These are phyloP conservation scores for Orthosia incerta DNA, from an alignment of 2,888 invertebrate species.

Conservation along the genomic window DNA sequence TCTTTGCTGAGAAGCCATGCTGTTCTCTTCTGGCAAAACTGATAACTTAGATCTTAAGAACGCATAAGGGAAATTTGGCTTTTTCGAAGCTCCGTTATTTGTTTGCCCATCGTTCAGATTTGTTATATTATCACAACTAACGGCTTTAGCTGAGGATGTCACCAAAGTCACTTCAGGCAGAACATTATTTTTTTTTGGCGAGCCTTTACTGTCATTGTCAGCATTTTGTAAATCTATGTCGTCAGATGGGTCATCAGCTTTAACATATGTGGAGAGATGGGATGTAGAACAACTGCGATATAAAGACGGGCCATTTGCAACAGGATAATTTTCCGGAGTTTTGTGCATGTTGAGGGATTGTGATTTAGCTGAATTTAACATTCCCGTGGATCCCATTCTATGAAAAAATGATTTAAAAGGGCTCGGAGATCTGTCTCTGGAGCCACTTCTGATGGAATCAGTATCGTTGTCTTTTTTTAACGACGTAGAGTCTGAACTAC, in stretches of 20 bases:
- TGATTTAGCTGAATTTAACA: slow-evolving; percentile 92
- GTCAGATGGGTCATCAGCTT: slow-evolving; percentile 95
- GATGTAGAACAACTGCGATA: slow-evolving; percentile 95
- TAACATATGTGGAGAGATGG: slow-evolving; percentile 94
- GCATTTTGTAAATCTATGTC: slow-evolving; percentile 92
- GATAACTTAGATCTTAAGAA: slow-evolving; percentile 94
- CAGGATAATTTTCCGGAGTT: slow-evolving; percentile 80
- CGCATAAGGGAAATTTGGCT: slow-evolving; percentile 94
- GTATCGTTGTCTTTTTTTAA: slow-evolving; percentile 86
- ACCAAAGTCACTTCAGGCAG: slow-evolving; percentile 83
- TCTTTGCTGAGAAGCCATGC: slow-evolving; percentile 89
- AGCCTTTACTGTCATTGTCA: slow-evolving; percentile 81
- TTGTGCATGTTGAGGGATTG: slow-evolving; percentile 85
- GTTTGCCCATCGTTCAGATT: slow-evolving; percentile 89
- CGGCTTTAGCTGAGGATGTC: slow-evolving; percentile 91
- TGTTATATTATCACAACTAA: slow-evolving; percentile 94
- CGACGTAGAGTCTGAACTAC: slow-evolving; percentile 87
- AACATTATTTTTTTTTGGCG: slow-evolving; percentile 80
- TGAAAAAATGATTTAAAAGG: slow-evolving; percentile 94
- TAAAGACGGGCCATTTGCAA: slow-evolving; percentile 89
- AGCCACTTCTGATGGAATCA: slow-evolving; percentile 87
- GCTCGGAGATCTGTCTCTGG: slow-evolving; percentile 91
- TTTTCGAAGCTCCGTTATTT: slow-evolving; percentile 89
- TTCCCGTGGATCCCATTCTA: slow-evolving; percentile 94
- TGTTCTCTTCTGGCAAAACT: slow-evolving; percentile 94